Evolutionary conservation across 2,888 invertebrate genomes (phyloP).

Genomic region (Chaitophorus viminalis): DNA sequence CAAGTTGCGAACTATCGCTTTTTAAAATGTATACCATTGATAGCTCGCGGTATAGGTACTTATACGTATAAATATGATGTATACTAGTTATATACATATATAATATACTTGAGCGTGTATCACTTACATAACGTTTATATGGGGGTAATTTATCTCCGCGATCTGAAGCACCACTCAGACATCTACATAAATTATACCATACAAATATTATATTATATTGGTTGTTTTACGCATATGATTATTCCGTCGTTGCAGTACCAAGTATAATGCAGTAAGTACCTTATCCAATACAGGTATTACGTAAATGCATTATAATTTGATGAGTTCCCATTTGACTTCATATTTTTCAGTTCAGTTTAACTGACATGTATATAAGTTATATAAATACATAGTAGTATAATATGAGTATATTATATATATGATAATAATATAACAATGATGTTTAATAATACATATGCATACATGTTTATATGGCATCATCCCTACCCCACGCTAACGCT

Average conservation of each 20-base stretch:
- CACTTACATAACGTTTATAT: neutral
- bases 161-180: neutral
- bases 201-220: neutral
- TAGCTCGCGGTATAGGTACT: too few species aligned
- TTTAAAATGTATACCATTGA: neutral
- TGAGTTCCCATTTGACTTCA: neutral
- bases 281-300: neutral
- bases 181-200: neutral
- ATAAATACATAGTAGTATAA: too few species aligned
- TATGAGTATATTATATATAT: too few species aligned
- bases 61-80: neutral
- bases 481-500: neutral
- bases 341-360: neutral
- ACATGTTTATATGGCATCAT: neutral
- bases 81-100: neutral
- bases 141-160: neutral
- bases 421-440: neutral
- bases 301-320: neutral
- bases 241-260: neutral
- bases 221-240: neutral
- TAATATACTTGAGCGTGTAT: neutral
- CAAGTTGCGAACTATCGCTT: slow-evolving; percentile 49
- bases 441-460: neutral
- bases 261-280: too few species aligned
- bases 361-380: neutral